Evolutionary conservation across 2,113 vertebrate genomes (phyloP), one percentile per base, ranked within the genome.

Genomic region (Clarias gariepinus): DNA sequence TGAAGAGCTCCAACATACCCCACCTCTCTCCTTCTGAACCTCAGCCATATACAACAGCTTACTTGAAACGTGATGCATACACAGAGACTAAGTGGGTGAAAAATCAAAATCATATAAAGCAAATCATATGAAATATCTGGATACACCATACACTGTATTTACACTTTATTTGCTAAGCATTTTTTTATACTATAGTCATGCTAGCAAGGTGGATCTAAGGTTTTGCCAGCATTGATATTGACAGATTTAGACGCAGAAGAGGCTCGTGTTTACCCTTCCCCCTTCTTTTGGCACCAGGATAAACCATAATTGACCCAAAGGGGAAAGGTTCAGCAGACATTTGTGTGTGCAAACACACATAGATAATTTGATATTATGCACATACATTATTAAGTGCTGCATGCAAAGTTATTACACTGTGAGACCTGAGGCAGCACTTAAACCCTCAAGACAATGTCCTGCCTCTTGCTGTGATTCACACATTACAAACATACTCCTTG

Each of bases 1-100:
- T 89, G 87, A 90, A 87, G 77, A 89, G 52, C 86, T 85, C 23
- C 10, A 41, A 73, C 41, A 83, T 87, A 73, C 89, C 63, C 73
- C 87, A 86, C 80, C 71, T 28, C 36, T 73, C 33, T 55, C 41
- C 53, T 61, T 58, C 80, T 33, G 55, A 83, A 79, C 69, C 73
- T 86, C 58, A 78, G 47, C 4, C 28, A 55, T 55, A 23, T 63
- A 10, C 5, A 84, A 71, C 76, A 74, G 57, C 82, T 89, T 78
- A 84, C 84, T 69, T 61, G 28, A 23, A 25, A 83, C 69, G n/a
- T 12, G 28, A 36, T 6, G 57, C 74, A 69, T 61, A 85, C 53
- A 89, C 77, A 87, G 36, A 86, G 18, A 71, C 87, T 55, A 78
- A 83, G 41, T 11, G 33, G 33, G 33, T 36, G n/a, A n/a, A n/a